Conservation (phyloP, 2,888 invertebrate genomes). For the Pollenia amentaria region DNA sequence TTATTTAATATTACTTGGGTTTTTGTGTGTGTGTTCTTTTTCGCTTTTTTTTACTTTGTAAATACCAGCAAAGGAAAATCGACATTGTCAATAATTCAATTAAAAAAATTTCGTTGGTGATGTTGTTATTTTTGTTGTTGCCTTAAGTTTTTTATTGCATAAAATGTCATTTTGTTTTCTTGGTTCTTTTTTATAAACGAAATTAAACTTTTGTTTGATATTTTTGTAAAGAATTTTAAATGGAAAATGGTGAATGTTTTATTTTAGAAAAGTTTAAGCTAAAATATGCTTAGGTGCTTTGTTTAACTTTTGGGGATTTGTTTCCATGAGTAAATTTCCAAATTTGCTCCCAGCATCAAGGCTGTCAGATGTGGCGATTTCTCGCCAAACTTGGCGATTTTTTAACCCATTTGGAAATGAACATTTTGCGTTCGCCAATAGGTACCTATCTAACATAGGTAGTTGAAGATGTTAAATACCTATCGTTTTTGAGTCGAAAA, state of each 20-base stretch:
- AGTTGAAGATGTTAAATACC: too few relatives aligned
- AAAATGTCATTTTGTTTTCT: constrained; percentile 60
- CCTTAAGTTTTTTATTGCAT: constrained; percentile 44
- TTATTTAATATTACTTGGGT: background rate
- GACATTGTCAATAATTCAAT: constrained; percentile 65
- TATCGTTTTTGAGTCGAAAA: too few relatives aligned
- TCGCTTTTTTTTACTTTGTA: background rate
- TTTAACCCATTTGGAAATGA: too few relatives aligned
- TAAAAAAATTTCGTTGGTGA: constrained; percentile 47
- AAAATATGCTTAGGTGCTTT: background rate
- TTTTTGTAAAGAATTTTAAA: constrained; percentile 32
- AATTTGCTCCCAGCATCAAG: too few relatives aligned
- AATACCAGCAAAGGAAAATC: constrained; percentile 53
- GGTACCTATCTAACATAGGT: too few relatives aligned
- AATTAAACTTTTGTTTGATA: constrained; percentile 11
- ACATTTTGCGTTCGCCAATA: too few relatives aligned
- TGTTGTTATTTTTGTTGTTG: constrained; percentile 20
- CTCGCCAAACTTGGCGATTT: too few relatives aligned
- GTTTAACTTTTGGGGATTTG: too few relatives aligned
- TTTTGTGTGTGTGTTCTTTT: background rate
- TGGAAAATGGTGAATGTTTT: constrained; percentile 58
- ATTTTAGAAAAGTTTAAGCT: background rate
- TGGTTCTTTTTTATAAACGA: constrained; percentile 10
- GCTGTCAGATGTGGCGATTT: too few relatives aligned
- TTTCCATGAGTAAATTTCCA: too few relatives aligned